These are phyloP conservation scores for Cepaea nemoralis DNA, from an alignment of 1,140 invertebrate genomes.

Conservation along the genomic window DNA sequence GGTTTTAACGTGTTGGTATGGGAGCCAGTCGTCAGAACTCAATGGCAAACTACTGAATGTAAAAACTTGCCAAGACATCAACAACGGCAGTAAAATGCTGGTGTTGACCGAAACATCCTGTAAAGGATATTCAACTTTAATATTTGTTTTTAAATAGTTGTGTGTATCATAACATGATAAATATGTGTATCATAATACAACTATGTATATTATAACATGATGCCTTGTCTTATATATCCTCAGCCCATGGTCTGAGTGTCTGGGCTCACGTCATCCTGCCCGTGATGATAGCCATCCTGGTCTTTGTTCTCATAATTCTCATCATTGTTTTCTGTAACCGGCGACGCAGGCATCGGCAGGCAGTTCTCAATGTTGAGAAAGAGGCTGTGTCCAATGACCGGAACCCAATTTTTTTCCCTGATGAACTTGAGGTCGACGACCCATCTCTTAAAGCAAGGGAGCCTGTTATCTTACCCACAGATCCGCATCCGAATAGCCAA, in stretches of 20 bases:
- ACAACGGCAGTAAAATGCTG: too few species aligned
- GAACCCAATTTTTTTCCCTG: constrained; percentile 56
- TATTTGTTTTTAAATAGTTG: too few species aligned
- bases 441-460: constrained; percentile 46
- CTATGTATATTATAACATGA: too few species aligned
- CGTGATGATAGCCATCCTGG: constrained; percentile 40
- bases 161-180: too few species aligned
- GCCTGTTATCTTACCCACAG: constrained; percentile 48
- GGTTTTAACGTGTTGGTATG: too few species aligned
- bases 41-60: too few species aligned
- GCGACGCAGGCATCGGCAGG: constrained; percentile 31
- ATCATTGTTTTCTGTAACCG: constrained; percentile 46
- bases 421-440: constrained; percentile 53
- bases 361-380: constrained; percentile 47
- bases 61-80: too few species aligned
- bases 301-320: constrained; percentile 49
- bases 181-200: too few species aligned
- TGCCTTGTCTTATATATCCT: too few species aligned
- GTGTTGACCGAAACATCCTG: too few species aligned
- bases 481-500: constrained; percentile 18
- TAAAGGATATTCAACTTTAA: too few species aligned
- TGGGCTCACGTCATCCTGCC: constrained; percentile 47
- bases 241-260: constrained; percentile 31
- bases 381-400: constrained; percentile 53
- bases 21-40: too few species aligned